Evolutionary conservation across 1,140 invertebrate species (phyloP).

Genomic region (Heliconius nattereri): DNA sequence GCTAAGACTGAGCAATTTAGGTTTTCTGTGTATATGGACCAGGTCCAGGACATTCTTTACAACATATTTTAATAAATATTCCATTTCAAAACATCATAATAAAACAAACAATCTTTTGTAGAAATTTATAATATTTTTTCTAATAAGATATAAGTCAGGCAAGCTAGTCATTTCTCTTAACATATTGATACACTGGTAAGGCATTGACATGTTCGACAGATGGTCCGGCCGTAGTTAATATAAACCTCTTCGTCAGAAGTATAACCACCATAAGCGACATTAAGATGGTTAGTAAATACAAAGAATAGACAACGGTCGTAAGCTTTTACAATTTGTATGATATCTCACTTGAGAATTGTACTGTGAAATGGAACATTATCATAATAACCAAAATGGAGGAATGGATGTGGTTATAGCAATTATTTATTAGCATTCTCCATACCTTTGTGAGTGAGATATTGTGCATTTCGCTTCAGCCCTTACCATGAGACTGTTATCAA

Average conservation of each 20-base stretch:
- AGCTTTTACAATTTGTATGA: constrained; percentile 40
- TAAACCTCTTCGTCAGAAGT: constrained; percentile 98
- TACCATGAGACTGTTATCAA: constrained; percentile 54
- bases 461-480: constrained; percentile 43
- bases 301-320: constrained; percentile 43
- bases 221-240: constrained; percentile 95
- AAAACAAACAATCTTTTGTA: background rate
- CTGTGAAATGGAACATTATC: background rate
- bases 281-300: constrained; percentile 94
- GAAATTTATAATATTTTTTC: background rate
- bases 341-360: constrained; percentile 38
- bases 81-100: background rate
- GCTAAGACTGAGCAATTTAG: too few relatives aligned
- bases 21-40: too few relatives aligned
- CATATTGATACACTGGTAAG: constrained; percentile 34
- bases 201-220: constrained; percentile 82
- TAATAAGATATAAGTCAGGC: background rate
- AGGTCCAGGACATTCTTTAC: too few relatives aligned
- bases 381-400: background rate
- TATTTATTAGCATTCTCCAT: background rate
- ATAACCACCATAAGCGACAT: constrained; percentile 99
- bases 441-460: constrained; percentile 42
- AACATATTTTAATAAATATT: background rate
- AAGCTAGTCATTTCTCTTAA: background rate
- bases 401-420: background rate